phyloP scores from a whole-genome alignment of 2,113 vertebrate species.

The Mustelus asterias region DNA sequence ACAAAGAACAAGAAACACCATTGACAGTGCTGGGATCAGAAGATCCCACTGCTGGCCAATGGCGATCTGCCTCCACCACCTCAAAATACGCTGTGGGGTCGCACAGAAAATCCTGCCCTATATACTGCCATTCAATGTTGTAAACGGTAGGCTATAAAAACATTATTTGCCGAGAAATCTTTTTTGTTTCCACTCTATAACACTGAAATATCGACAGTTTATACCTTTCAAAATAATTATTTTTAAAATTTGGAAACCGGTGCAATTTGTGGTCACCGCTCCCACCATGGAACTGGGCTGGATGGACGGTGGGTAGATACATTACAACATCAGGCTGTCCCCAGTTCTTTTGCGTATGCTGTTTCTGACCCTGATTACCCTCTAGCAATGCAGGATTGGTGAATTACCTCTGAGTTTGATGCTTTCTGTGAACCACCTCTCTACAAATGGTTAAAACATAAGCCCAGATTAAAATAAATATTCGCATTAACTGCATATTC shows the following conservation, averaged over 20 bases:
- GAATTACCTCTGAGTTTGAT: background rate
- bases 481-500: background rate
- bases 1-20: too few relatives aligned
- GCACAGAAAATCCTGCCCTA: too few relatives aligned
- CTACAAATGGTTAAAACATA: background rate
- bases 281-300: background rate
- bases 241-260: background rate
- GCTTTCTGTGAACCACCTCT: background rate
- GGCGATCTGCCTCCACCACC: too few relatives aligned
- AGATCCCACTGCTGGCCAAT: too few relatives aligned
- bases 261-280: background rate
- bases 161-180: background rate
- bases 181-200: background rate
- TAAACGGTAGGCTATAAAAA: background rate
- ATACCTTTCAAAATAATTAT: too few relatives aligned
- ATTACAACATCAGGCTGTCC: background rate
- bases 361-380: background rate
- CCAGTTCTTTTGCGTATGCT: background rate
- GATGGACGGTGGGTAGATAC: background rate
- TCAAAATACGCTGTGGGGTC: too few relatives aligned
- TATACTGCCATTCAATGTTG: background rate
- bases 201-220: too few relatives aligned
- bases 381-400: background rate
- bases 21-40: background rate
- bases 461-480: background rate